These are phyloP conservation scores for Tipula unca DNA, from an alignment of 2,888 invertebrate species.

Conservation along the genomic window DNA sequence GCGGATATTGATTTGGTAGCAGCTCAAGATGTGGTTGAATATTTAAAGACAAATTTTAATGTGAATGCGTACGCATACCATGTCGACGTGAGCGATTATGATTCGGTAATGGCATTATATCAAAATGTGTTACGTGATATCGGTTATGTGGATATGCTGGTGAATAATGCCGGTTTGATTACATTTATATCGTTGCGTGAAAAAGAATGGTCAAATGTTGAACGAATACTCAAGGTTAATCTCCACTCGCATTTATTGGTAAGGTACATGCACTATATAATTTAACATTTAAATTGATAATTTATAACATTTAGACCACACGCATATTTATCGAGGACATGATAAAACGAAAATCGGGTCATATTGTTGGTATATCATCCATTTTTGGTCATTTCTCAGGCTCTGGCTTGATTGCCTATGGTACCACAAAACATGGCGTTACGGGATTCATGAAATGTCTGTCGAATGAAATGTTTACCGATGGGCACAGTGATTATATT, in stretches of 20 bases:
- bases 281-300: not conserved
- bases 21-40: slow-evolving; percentile 21
- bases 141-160: slow-evolving; percentile 42
- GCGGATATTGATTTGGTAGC: slow-evolving; percentile 24
- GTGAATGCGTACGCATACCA: not conserved
- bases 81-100: slow-evolving; percentile 23
- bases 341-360: slow-evolving; percentile 20
- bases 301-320: slow-evolving; percentile 9
- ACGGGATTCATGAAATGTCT: slow-evolving; percentile 21
- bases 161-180: slow-evolving; percentile 44
- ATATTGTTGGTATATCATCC: slow-evolving; percentile 22
- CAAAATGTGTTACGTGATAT: slow-evolving; percentile 26
- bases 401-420: slow-evolving; percentile 9
- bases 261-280: slow-evolving; percentile 23
- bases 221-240: slow-evolving; percentile 42
- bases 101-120: slow-evolving; percentile 20
- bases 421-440: slow-evolving; percentile 21
- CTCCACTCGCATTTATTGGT: slow-evolving; percentile 40
- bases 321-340: slow-evolving; percentile 20
- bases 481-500: slow-evolving; percentile 17
- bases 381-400: slow-evolving; percentile 8
- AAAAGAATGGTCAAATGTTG: slow-evolving; percentile 38
- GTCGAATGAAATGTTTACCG: slow-evolving; percentile 1
- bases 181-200: slow-evolving; percentile 39
- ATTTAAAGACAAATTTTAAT: slow-evolving; percentile 24